Percentiles rank a stretch among this genome's conserved stretches.
Conservation (phyloP, 2,113 vertebrate species). For the Rafetus swinhoei region DNA sequence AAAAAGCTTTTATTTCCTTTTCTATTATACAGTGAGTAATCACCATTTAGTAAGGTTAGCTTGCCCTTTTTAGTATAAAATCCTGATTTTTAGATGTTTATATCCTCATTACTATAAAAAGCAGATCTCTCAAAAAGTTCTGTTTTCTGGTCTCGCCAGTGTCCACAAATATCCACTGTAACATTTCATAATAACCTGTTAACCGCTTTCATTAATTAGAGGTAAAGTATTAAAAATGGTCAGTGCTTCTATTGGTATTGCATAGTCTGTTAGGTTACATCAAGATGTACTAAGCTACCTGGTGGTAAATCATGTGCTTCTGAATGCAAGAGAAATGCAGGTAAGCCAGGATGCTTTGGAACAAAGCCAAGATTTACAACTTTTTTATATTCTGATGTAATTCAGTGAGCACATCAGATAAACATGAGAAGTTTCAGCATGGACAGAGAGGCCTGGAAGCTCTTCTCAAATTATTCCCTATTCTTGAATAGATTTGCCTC, state of each 20-base stretch:
- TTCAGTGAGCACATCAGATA: not conserved
- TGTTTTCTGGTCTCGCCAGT: conserved; percentile 22
- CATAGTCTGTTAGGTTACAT: conserved; percentile 20
- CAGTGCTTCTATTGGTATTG: conserved; percentile 44
- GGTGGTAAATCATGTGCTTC: conserved; percentile 3
- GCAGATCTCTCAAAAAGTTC: conserved; percentile 26
- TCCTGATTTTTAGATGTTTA: conserved; percentile 72
- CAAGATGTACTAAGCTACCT: conserved; percentile 11
- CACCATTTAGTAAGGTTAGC: conserved; percentile 80
- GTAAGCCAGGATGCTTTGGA: not conserved
- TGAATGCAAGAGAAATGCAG: not conserved
- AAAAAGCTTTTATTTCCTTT: conserved; percentile 84
- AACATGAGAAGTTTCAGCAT: not conserved
- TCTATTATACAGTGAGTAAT: conserved; percentile 81
- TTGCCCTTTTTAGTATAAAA: conserved; percentile 79
- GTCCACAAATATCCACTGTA: not conserved
- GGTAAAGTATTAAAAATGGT: conserved; percentile 20
- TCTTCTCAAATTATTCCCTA: not conserved
- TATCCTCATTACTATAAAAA: conserved; percentile 70
- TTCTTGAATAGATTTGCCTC: not conserved
- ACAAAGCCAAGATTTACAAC: not conserved
- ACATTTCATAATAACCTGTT: conserved; percentile 46
- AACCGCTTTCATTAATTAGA: conserved; percentile 40
- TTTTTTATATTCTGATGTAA: not conserved
- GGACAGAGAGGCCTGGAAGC: not conserved